Conservation (phyloP, 1,140 invertebrate species). For the Trachelipus rathkii region DNA sequence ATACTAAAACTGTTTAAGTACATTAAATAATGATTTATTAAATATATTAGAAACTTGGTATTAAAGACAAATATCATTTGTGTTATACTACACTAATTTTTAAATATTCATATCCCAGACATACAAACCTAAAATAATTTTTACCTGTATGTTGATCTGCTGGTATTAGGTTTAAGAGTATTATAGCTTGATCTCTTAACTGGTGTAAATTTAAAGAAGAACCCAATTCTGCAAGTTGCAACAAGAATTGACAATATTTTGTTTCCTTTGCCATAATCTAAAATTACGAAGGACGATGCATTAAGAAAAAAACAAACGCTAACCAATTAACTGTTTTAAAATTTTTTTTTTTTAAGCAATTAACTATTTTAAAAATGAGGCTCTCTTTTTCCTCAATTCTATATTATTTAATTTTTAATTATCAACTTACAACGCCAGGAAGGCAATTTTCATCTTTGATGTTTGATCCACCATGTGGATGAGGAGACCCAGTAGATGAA, state of each 20-base stretch:
- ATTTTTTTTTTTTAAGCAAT: too few species aligned
- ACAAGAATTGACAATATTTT: slow-evolving; percentile 79
- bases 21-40: too few species aligned
- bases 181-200: slow-evolving; percentile 77
- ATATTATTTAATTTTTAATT: too few species aligned
- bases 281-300: slow-evolving; percentile 34
- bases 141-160: slow-evolving; percentile 68
- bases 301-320: too few species aligned
- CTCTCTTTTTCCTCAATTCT: too few species aligned
- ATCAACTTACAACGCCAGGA: slow-evolving; percentile 76
- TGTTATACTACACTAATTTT: too few species aligned
- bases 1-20: too few species aligned
- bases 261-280: slow-evolving; percentile 72
- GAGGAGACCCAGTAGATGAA: slow-evolving; percentile 74
- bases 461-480: slow-evolving; percentile 70
- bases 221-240: slow-evolving; percentile 84
- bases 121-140: neutral
- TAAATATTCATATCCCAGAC: too few species aligned
- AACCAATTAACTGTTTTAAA: too few species aligned
- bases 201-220: slow-evolving; percentile 71
- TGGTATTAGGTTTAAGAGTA: slow-evolving; percentile 83
- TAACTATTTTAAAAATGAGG: too few species aligned
- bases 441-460: slow-evolving; percentile 79
- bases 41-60: too few species aligned
- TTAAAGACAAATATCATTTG: too few species aligned